Evolutionary conservation across 2,888 invertebrate genomes (phyloP).

Genomic region (Dione vanillae): DNA sequence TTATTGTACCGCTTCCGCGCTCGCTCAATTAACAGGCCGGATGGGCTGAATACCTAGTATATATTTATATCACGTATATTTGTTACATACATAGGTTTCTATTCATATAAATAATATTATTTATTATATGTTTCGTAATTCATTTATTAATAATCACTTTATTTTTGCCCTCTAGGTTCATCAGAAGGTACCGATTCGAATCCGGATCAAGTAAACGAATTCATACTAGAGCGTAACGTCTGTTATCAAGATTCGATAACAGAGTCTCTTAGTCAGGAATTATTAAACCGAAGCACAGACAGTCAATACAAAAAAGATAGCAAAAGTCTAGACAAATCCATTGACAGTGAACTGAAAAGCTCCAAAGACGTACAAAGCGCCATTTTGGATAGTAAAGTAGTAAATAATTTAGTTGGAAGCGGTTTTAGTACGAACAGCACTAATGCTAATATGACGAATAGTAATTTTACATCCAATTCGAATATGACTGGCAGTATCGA

Average conservation of each 20-base stretch:
- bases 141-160: too few relatives aligned
- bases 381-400: slow-evolving; percentile 69
- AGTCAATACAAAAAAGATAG: slow-evolving; percentile 72
- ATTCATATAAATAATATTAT: background rate
- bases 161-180: slow-evolving; percentile 65
- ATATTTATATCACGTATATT: too few relatives aligned
- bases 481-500: slow-evolving; percentile 78
- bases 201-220: slow-evolving; percentile 77
- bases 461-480: slow-evolving; percentile 76
- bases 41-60: too few relatives aligned
- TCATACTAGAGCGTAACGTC: slow-evolving; percentile 76
- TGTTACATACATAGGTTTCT: too few relatives aligned
- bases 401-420: slow-evolving; percentile 67
- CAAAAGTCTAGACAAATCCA: slow-evolving; percentile 67
- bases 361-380: slow-evolving; percentile 73
- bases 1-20: too few relatives aligned
- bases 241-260: slow-evolving; percentile 81
- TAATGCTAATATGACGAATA: slow-evolving; percentile 73
- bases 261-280: slow-evolving; percentile 75
- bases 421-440: slow-evolving; percentile 72
- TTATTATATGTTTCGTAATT: background rate
- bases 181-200: slow-evolving; percentile 74
- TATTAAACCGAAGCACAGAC: slow-evolving; percentile 70
- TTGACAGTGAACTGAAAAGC: slow-evolving; percentile 74
- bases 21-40: too few relatives aligned